Base-by-base conservation (phyloP, 2,888 invertebrate genomes). In the Amphipoea oculea region DNA sequence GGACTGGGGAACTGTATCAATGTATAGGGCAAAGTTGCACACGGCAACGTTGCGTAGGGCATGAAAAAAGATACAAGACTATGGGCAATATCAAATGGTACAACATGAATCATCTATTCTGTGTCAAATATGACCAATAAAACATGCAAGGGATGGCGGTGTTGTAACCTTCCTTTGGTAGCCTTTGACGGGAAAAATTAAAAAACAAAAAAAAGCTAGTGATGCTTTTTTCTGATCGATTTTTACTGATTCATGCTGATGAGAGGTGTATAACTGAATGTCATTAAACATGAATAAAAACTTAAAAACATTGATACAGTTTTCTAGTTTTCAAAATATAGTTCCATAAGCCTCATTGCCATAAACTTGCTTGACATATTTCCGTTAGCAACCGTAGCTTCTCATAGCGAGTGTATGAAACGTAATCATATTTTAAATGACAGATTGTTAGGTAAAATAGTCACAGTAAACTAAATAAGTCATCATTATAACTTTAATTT, bases 281-380 rank as follows among this genome's bases (percentile, higher is more conserved):
- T 51, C 23, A 70, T 36, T 51, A 51, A 29, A 51, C 6, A 48
- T 12, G 2, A 36, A 7, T 12, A 36, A 57, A 11, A n/a, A 20
- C 5, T 12, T 5, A 14, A n/a, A 57, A 51, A 65, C 60, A 51
- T 78, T 67, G 76, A 80, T 82, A 63, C 88, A 85, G 81, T 83
- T 89, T 83, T 73, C 69, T 45, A 48, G 40, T 68, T 36, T 57
- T 36, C 29, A 63, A 75, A 73, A 45, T 78, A 42, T 86, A 89
- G 85, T 85, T 84, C 74, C 80, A 74, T 88, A 88, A 86, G 84
- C 83, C 73, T 82, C 71, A 83, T 84, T 86, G 84, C 86, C 89
- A 89, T 89, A 84, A 57, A 82, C 60, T 70, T 82, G 77, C 84
- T 81, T 84, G 82, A 73, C 2, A 84, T 65, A 88, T 82, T 90